These are phyloP conservation scores for Tachypleus tridentatus DNA, from an alignment of 1,140 invertebrate species.

Conservation along the genomic window DNA sequence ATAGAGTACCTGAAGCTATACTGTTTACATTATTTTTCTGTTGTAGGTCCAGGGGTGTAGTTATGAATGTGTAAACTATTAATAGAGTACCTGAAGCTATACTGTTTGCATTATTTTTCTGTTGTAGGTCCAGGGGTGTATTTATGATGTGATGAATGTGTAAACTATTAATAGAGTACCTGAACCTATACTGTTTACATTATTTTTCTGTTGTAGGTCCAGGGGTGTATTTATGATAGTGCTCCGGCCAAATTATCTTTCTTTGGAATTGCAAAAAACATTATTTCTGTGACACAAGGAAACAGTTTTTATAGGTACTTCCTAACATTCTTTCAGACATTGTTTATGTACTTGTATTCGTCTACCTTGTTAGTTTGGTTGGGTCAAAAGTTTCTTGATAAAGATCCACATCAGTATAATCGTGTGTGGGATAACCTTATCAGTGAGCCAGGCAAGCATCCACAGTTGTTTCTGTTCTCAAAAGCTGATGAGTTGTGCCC, in stretches of 20 bases:
- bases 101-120: no score
- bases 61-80: no score
- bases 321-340: slow-evolving; percentile 17
- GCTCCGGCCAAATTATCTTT: slow-evolving; percentile 51
- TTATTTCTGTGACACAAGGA: slow-evolving; percentile 39
- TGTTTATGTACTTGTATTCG: slow-evolving; percentile 22
- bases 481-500: slow-evolving; percentile 49
- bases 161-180: no score
- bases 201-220: slow-evolving; percentile 35
- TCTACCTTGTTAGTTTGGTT: slow-evolving; percentile 21
- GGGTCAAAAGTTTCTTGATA: slow-evolving; percentile 23
- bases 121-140: no score
- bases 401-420: slow-evolving; percentile 34
- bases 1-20: no score
- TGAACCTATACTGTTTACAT: no score
- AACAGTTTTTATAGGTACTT: slow-evolving; percentile 18
- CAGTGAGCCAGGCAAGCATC: slow-evolving; percentile 41
- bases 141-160: no score
- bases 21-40: no score
- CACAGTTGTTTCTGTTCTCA: slow-evolving; percentile 62
- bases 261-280: slow-evolving; percentile 42
- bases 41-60: no score
- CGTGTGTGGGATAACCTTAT: slow-evolving; percentile 30
- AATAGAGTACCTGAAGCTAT: no score
- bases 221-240: slow-evolving; percentile 62